Conservation (phyloP, 1,140 invertebrate species). For the Tetraneura akinire region DNA sequence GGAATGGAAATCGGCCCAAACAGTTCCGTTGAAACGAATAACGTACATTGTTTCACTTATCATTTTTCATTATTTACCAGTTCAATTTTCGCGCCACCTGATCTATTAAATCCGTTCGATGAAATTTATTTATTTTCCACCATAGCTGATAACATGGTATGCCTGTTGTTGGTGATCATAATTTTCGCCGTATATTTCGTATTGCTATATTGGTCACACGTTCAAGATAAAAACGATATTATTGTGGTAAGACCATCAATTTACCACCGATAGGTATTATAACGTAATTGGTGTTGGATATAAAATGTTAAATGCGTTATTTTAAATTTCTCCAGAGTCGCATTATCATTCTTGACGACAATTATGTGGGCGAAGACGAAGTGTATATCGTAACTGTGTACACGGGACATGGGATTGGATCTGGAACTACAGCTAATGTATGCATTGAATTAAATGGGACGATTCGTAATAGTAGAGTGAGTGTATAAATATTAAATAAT, state of each 20-base stretch:
- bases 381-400: slow-evolving; percentile 52
- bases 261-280: too few species aligned
- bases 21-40: background rate
- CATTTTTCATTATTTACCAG: slow-evolving; percentile 45
- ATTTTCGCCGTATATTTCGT: slow-evolving; percentile 8
- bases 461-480: slow-evolving; percentile 48
- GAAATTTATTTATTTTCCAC: slow-evolving; percentile 52
- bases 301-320: background rate
- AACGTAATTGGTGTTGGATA: background rate
- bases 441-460: slow-evolving; percentile 52
- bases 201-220: background rate
- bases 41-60: slow-evolving; percentile 14
- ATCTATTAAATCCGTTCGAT: slow-evolving; percentile 35
- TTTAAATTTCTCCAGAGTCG: too few species aligned
- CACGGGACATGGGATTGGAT: slow-evolving; percentile 43
- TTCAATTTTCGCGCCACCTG: slow-evolving; percentile 28
- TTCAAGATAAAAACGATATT: slow-evolving; percentile 15
- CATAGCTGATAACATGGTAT: slow-evolving; percentile 48
- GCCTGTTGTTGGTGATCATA: slow-evolving; percentile 32
- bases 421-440: slow-evolving; percentile 53
- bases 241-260: background rate
- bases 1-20: background rate
- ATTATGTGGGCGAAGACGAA: slow-evolving; percentile 50
- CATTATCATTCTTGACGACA: slow-evolving; percentile 53
- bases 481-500: background rate